Evolutionary conservation across 2,888 invertebrate genomes (phyloP).

Genomic region (Parnassius apollo): DNA sequence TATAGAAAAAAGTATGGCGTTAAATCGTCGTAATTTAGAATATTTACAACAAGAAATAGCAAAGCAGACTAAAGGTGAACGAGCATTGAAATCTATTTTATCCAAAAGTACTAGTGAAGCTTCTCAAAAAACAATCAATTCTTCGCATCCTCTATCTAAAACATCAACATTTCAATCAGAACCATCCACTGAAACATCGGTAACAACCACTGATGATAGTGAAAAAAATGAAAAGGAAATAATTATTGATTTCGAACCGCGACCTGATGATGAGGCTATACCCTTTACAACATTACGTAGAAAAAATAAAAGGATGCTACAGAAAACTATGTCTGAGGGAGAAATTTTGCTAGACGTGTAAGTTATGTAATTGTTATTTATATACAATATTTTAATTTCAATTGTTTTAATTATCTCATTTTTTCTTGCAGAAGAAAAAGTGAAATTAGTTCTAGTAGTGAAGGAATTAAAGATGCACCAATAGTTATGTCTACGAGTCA

Average conservation of each 20-base stretch:
- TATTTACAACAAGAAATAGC: constrained; percentile 78
- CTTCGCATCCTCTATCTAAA: constrained; percentile 70
- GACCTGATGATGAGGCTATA: constrained; percentile 83
- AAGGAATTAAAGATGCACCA: constrained; percentile 72
- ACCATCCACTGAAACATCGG: constrained; percentile 76
- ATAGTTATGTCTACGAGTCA: constrained; percentile 82
- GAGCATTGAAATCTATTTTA: constrained; percentile 63
- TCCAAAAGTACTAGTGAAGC: constrained; percentile 73
- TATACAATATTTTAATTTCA: background rate
- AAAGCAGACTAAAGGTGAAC: constrained; percentile 68
- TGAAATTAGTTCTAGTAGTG: constrained; percentile 69
- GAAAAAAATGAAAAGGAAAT: constrained; percentile 89
- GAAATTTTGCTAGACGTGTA: constrained; percentile 85
- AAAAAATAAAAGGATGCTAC: constrained; percentile 79
- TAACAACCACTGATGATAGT: constrained; percentile 76
- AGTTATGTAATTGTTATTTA: constrained; percentile 39
- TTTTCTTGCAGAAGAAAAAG: constrained; percentile 64
- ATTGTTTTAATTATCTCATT: background rate
- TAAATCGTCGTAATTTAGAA: constrained; percentile 74
- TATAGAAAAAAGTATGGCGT: constrained; percentile 77
- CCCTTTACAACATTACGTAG: constrained; percentile 79
- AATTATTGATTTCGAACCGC: constrained; percentile 93
- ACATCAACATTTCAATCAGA: constrained; percentile 78
- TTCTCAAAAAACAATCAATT: constrained; percentile 68
- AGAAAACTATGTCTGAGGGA: constrained; percentile 90